Percentiles rank a stretch among this genome's conserved stretches.
Evolutionary conservation across 2,888 invertebrate species (phyloP).

Genomic region (Lithosia quadra): DNA sequence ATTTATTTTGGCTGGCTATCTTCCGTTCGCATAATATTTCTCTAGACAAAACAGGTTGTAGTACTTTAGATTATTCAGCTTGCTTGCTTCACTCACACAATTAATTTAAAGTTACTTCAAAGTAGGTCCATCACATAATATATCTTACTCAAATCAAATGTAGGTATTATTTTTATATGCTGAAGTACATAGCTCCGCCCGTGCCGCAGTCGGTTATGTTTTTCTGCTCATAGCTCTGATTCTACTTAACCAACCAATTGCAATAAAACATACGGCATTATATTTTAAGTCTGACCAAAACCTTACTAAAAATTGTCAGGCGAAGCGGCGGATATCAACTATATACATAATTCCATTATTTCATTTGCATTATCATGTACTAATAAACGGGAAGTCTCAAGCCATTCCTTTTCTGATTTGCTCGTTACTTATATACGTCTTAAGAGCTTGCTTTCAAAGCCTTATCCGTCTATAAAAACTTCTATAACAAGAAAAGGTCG

Average conservation of each 20-base stretch:
- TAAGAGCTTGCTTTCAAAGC: slow-evolving; percentile 23
- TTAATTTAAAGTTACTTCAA: not conserved
- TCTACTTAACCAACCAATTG: too few species aligned
- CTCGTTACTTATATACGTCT: slow-evolving; percentile 8
- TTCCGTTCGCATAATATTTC: not conserved
- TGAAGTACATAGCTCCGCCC: too few species aligned
- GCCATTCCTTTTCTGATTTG: slow-evolving; percentile 1
- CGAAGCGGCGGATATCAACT: too few species aligned
- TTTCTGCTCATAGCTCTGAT: too few species aligned
- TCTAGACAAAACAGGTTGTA: not conserved
- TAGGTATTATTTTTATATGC: too few species aligned
- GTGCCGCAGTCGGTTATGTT: too few species aligned
- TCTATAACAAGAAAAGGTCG: slow-evolving; percentile 34
- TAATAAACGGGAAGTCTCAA: not conserved
- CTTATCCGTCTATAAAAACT: slow-evolving; percentile 39
- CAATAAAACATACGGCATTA: too few species aligned
- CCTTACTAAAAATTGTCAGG: too few species aligned
- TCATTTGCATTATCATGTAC: not conserved
- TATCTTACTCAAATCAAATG: too few species aligned
- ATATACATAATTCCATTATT: not conserved
- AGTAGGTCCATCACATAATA: not conserved
- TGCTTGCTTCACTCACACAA: not conserved
- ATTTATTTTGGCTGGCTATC: not conserved
- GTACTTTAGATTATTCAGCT: not conserved
- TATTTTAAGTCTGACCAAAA: too few species aligned